phyloP scores from a whole-genome alignment of 2,797 vertebrate species.

The Fratercula arctica region DNA sequence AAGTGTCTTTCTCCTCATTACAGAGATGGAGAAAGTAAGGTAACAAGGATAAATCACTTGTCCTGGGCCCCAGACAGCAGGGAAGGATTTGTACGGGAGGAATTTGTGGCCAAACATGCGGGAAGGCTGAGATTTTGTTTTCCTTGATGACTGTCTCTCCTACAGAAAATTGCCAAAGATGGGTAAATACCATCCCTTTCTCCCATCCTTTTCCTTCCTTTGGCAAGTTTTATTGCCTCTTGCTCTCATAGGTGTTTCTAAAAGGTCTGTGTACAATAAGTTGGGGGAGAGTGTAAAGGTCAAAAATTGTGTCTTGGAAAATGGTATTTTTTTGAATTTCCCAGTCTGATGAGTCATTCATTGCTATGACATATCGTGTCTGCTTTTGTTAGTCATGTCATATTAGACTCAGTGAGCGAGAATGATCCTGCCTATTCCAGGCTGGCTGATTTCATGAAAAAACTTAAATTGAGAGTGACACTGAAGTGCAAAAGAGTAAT shows the following conservation, averaged over 20 bases:
- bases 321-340: constrained; percentile 16
- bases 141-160: not conserved
- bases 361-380: constrained; percentile 64
- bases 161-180: not conserved
- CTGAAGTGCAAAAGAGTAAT: constrained; percentile 66
- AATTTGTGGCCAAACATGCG: not conserved
- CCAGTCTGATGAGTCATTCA: constrained; percentile 57
- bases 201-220: not conserved
- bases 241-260: not conserved
- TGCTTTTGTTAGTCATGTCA: constrained; percentile 70
- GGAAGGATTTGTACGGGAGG: not conserved
- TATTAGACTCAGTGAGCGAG: constrained; percentile 41
- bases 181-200: not conserved
- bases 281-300: constrained; percentile 49
- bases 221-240: not conserved
- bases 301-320: not conserved
- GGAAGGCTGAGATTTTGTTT: not conserved
- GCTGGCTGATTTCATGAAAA: constrained; percentile 23
- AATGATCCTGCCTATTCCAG: constrained; percentile 28
- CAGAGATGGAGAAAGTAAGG: not conserved
- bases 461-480: constrained; percentile 64
- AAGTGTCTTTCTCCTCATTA: not conserved
- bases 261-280: not conserved
- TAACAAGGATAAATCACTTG: not conserved
- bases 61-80: not conserved